These are phyloP conservation scores for Temnothorax rugatulus DNA, from an alignment of 2,888 invertebrate species.

Conservation along the genomic window DNA sequence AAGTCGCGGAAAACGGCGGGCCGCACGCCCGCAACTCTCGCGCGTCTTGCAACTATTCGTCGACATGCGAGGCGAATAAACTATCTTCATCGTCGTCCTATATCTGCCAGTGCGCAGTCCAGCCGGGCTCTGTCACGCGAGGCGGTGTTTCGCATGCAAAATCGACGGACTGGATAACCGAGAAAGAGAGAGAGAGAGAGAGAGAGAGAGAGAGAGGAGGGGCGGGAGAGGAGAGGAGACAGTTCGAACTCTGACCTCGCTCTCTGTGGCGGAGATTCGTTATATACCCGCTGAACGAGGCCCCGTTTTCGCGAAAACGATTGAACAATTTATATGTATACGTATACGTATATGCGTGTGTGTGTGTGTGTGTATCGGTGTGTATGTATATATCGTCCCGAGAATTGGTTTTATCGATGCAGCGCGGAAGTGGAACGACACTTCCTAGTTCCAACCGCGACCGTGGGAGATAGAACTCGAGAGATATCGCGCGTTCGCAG, in stretches of 20 bases:
- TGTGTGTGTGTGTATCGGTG: not conserved
- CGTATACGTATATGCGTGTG: too few species aligned
- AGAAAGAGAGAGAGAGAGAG: slow-evolving; percentile 14
- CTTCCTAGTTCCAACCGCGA: slow-evolving; percentile 34
- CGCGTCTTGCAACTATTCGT: slow-evolving; percentile 24
- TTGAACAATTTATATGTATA: slow-evolving; percentile 36
- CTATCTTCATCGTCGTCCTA: slow-evolving; percentile 66
- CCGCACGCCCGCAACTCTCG: not conserved
- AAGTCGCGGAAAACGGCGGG: slow-evolving; percentile 28
- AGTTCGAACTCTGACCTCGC: slow-evolving; percentile 58
- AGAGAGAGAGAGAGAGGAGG: too few species aligned
- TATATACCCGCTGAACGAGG: slow-evolving; percentile 23
- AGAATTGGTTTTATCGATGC: slow-evolving; percentile 56
- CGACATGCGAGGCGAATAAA: slow-evolving; percentile 60
- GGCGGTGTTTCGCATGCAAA: slow-evolving; percentile 64
- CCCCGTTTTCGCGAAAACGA: slow-evolving; percentile 55
- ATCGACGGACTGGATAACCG: slow-evolving; percentile 64
- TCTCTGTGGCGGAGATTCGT: slow-evolving; percentile 36
- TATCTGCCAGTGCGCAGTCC: slow-evolving; percentile 59
- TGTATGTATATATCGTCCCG: slow-evolving; percentile 20
- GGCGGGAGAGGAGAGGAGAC: not conserved
- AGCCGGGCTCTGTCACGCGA: slow-evolving; percentile 56
- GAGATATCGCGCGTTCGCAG: slow-evolving; percentile 30
- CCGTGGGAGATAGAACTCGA: slow-evolving; percentile 44
- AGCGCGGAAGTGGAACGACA: slow-evolving; percentile 48